A percentile compares a stretch with the other conserved stretches of the same genome.
Conservation (phyloP, 2,113 vertebrate species). For the Pterophyllum scalare region DNA sequence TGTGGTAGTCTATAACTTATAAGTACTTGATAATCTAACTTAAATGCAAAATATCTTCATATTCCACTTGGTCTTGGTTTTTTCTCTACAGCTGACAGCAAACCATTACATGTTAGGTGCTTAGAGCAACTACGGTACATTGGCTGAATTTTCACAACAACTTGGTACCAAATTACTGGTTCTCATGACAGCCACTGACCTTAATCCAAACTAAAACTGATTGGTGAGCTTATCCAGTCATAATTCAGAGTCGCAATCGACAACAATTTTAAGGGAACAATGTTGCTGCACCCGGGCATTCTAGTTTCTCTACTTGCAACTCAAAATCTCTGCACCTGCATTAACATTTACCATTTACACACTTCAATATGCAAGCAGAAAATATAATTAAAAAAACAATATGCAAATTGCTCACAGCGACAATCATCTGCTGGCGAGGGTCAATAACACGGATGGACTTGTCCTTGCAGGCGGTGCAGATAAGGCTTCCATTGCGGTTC, state of each 20-base stretch:
- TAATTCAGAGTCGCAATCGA: background rate
- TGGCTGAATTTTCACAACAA: background rate
- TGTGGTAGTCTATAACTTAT: background rate
- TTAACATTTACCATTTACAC: background rate
- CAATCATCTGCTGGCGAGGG: constrained; percentile 88
- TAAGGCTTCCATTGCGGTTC: constrained; percentile 94
- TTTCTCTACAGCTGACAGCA: background rate
- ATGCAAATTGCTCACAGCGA: constrained; percentile 83
- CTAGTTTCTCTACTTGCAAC: background rate
- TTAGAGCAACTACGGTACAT: background rate
- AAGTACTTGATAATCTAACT: background rate
- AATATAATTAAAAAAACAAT: background rate
- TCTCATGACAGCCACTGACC: background rate
- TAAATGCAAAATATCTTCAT: background rate
- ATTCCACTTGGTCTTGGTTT: background rate
- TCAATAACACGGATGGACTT: constrained; percentile 94
- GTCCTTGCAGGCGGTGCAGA: constrained; percentile 97
- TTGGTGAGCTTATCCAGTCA: background rate
- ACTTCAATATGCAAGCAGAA: background rate
- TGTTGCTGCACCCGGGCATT: background rate
- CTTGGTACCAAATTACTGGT: background rate
- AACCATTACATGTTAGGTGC: background rate
- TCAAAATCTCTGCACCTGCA: background rate
- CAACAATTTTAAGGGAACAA: background rate
- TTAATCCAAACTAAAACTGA: constrained; percentile 1